These are phyloP conservation scores for Zeus faber DNA, from an alignment of 2,113 vertebrate genomes.

Conservation along the genomic window DNA sequence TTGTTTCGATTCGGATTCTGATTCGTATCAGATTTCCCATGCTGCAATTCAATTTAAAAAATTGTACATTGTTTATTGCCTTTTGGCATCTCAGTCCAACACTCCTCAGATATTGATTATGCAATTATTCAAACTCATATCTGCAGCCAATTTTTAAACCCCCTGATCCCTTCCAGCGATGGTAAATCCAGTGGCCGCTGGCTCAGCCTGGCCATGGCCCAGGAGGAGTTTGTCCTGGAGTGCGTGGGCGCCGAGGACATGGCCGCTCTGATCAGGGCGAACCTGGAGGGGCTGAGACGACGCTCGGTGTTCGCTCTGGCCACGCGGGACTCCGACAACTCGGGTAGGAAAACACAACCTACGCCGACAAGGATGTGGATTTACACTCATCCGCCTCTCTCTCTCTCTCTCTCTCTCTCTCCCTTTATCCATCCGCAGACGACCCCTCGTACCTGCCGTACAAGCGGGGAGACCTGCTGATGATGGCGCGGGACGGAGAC, in stretches of 20 bases:
- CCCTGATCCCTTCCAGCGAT: constrained; percentile 58
- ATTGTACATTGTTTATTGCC: too few species aligned
- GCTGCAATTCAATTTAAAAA: too few species aligned
- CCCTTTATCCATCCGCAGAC: constrained; percentile 67
- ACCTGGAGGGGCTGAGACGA: constrained; percentile 83
- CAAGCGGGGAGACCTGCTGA: constrained; percentile 86
- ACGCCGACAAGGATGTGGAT: neutral
- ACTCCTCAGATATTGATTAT: too few species aligned
- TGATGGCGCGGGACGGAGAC: constrained; percentile 69
- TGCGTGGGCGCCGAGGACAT: constrained; percentile 72
- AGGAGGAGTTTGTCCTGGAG: constrained; percentile 79
- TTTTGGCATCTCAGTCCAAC: too few species aligned
- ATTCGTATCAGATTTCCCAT: too few species aligned
- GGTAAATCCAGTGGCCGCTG: constrained; percentile 61
- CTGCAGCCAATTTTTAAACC: too few species aligned
- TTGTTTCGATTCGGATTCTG: too few species aligned
- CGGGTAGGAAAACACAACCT: constrained; percentile 44
- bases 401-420: neutral
- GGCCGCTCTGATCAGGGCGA: constrained; percentile 75
- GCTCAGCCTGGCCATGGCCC: constrained; percentile 77
- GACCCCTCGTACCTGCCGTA: constrained; percentile 75
- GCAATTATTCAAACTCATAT: too few species aligned
- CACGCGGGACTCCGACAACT: constrained; percentile 71
- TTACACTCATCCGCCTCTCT: neutral
- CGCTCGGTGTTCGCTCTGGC: constrained; percentile 82